Evolutionary conservation across 2,113 vertebrate species (phyloP), one percentile per base, ranked within the genome.

Genomic region (Ammodytes marinus): DNA sequence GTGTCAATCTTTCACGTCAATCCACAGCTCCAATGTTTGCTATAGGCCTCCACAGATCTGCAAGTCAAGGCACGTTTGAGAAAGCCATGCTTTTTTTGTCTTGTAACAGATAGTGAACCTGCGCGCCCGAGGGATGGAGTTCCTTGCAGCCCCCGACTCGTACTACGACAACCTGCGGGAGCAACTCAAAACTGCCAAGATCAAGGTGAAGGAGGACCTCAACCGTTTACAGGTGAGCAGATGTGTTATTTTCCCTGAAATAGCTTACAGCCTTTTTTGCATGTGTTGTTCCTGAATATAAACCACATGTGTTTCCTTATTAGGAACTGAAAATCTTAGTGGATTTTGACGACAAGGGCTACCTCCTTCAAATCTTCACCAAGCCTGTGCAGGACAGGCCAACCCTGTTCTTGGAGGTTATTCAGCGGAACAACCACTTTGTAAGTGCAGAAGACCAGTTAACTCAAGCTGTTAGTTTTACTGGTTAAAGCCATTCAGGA

Each of bases 361-460:
- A 96, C 83, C 94, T 96, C 43, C 95, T 96, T 8, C 96, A 96
- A 86, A 96, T 96, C 93, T 96, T 96, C 87, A 94, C 95, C 88
- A 96, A 96, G 79, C 96, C 96, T 1, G 82, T 96, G 67, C 96
- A 96, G 85, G 96, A 96, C 92, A 86, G 95, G 58, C 96, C 96
- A 0, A 96, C 96, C 0, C 95, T 96, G 49, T 96, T 96, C 90
- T 55, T 96, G 84, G 96, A 96, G 86, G 94, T 96, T 88, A 96
- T 96, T 77, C 95, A 96, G 86, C 91, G 95, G 72, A 71, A 95
- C 80, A 96, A 96, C 81, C 95, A 96, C 92, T 93, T 83, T 85
- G 96, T 96, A 74, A 95, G 96, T 84, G 8, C 43, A 10, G 6
- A n/a, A 52, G 12, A 39, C 46, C 37, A 68, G 43, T 74, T 68